Evolutionary conservation across 53 echinoderm and acorn worm genomes (phyloP).

Genomic region (Crossaster papposus): DNA sequence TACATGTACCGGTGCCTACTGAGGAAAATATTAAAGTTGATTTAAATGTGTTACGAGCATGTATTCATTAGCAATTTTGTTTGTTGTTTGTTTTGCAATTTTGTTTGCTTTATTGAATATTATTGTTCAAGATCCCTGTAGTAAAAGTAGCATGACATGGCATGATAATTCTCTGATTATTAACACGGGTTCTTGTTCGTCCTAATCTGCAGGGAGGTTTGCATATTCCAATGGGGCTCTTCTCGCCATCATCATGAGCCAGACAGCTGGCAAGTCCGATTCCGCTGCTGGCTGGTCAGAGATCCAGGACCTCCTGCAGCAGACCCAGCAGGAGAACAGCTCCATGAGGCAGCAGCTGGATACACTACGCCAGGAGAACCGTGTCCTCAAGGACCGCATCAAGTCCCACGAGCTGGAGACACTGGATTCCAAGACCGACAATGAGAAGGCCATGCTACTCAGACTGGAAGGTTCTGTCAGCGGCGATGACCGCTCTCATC

Average conservation of each 20-base stretch:
- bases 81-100: background rate
- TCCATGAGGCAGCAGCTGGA: slow-evolving; percentile 95
- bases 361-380: slow-evolving; percentile 84
- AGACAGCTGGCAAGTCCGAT: slow-evolving; percentile 56
- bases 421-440: slow-evolving; percentile 87
- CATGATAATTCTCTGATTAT: background rate
- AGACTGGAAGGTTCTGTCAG: slow-evolving; percentile 66
- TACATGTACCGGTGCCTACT: no score
- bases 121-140: background rate
- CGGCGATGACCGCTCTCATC: slow-evolving; percentile 62
- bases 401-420: slow-evolving; percentile 75
- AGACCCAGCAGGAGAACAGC: slow-evolving; percentile 96
- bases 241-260: slow-evolving; percentile 39
- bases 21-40: no score
- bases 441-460: slow-evolving; percentile 89
- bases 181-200: background rate
- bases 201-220: slow-evolving; percentile 7
- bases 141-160: no score
- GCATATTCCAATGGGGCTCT: slow-evolving; percentile 24
- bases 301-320: slow-evolving; percentile 95
- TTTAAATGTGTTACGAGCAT: no score
- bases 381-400: slow-evolving; percentile 81
- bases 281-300: slow-evolving; percentile 86
- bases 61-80: no score
- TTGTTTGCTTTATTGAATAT: background rate